Evolutionary conservation across 2,113 vertebrate genomes (phyloP).

Genomic region (Scopus umbretta): DNA sequence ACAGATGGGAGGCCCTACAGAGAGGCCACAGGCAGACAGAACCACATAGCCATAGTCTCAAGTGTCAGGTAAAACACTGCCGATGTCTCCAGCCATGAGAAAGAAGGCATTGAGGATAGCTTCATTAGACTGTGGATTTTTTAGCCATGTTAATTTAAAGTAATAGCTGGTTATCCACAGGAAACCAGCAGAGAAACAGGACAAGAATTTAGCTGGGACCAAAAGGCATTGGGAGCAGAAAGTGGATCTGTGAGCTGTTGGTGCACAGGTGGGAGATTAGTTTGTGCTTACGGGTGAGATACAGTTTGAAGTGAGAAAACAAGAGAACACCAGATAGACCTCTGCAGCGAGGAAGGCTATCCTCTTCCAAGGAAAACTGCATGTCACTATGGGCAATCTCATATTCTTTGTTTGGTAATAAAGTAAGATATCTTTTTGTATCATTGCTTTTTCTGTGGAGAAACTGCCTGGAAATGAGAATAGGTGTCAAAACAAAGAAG

Average conservation of each 20-base stretch:
- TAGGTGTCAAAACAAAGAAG: background rate
- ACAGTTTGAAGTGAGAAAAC: background rate
- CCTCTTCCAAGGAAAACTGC: background rate
- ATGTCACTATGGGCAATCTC: background rate
- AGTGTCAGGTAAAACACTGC: background rate
- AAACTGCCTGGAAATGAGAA: background rate
- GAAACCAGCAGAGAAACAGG: background rate
- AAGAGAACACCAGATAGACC: background rate
- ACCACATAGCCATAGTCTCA: background rate
- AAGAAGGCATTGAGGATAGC: background rate
- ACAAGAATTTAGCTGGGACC: background rate
- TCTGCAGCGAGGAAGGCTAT: background rate
- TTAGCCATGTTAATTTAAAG: background rate
- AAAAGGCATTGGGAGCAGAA: background rate
- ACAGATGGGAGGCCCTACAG: background rate
- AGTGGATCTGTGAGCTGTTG: background rate
- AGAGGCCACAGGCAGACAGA: fast-evolving
- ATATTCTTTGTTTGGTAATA: background rate
- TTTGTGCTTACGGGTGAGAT: background rate
- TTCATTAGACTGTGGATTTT: background rate
- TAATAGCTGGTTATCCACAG: background rate
- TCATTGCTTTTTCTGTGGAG: background rate
- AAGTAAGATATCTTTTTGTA: background rate
- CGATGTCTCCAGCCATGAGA: background rate
- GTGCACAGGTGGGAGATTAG: background rate